A percentile compares a stretch with the other conserved stretches of the same genome.
Evolutionary conservation across 2,113 vertebrate genomes (phyloP).

Genomic region (Peromyscus polionotus): DNA sequence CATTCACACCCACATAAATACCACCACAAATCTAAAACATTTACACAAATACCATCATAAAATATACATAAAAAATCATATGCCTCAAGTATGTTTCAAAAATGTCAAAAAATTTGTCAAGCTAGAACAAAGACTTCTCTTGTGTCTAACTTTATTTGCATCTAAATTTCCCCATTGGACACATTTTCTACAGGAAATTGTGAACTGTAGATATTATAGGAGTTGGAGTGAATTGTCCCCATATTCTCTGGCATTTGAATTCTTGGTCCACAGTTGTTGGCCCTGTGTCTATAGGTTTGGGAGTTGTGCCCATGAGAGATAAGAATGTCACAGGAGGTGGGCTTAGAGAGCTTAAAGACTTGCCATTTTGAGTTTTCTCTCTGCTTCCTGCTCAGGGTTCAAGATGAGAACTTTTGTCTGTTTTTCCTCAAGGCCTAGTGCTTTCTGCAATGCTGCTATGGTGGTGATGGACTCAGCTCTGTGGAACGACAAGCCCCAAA

Average conservation of each 20-base stretch:
- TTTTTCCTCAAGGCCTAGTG: no score
- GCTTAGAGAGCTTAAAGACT: not conserved
- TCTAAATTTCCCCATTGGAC: not conserved
- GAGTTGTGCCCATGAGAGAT: no score
- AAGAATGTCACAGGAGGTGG: not conserved
- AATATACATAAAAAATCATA: not conserved
- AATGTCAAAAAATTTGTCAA: not conserved
- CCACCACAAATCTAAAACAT: not conserved
- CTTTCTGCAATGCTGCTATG: not conserved
- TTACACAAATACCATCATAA: not conserved
- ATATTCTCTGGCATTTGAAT: not conserved
- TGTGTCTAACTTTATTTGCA: not conserved
- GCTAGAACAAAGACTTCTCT: not conserved
- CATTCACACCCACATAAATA: not conserved
- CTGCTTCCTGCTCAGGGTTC: not conserved
- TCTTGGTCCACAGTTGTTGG: not conserved
- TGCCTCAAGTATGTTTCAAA: constrained; percentile 19
- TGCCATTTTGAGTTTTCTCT: not conserved
- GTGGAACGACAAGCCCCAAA: not conserved
- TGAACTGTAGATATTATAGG: not conserved
- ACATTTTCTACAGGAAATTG: not conserved
- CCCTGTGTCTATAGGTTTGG: not conserved
- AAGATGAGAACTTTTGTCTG: not conserved
- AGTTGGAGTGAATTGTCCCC: not conserved
- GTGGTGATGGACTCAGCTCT: not conserved